phyloP scores from a whole-genome alignment of 2,888 invertebrate species.

The Temnothorax ravouxi region DNA sequence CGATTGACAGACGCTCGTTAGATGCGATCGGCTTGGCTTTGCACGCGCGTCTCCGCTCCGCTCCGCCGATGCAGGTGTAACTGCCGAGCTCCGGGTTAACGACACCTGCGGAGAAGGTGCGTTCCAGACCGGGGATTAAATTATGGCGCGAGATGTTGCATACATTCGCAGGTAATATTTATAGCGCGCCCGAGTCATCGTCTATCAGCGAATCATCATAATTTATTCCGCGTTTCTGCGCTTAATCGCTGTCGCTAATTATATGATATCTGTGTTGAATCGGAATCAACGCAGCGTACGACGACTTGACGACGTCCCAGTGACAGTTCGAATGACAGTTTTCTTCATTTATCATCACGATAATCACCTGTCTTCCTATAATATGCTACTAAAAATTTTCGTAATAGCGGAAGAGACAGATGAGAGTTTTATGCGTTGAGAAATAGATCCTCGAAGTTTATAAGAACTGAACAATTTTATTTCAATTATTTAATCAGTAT shows the following conservation, averaged over 20 bases:
- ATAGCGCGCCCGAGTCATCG: constrained; percentile 56
- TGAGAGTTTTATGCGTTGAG: too few species aligned
- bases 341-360: not conserved
- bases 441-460: not conserved
- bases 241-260: constrained; percentile 47
- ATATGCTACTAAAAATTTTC: not conserved
- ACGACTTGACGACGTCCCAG: not conserved
- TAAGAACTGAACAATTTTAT: not conserved
- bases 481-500: not conserved
- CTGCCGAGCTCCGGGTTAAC: constrained; percentile 57
- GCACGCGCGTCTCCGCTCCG: constrained; percentile 17
- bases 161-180: constrained; percentile 66
- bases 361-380: not conserved
- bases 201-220: constrained; percentile 63
- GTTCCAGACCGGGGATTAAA: constrained; percentile 66
- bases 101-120: constrained; percentile 67
- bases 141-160: constrained; percentile 67
- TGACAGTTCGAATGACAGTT: not conserved
- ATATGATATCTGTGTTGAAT: constrained; percentile 27
- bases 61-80: constrained; percentile 58
- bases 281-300: not conserved
- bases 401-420: too few species aligned
- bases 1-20: constrained; percentile 55
- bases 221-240: constrained; percentile 62
- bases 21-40: constrained; percentile 41